Base-by-base conservation (phyloP, 1,140 invertebrate species). In the Pinna nobilis region DNA sequence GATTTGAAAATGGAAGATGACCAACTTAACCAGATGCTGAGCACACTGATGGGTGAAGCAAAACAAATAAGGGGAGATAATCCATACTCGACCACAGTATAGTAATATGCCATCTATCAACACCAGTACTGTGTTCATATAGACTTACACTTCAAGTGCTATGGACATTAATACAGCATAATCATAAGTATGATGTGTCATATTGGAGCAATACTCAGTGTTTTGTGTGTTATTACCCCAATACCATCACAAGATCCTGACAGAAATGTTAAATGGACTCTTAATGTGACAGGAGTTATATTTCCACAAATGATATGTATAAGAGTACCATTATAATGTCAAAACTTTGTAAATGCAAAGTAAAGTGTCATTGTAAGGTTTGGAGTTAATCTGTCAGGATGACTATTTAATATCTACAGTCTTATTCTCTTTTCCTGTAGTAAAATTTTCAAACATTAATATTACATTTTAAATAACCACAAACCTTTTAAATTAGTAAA, bases 21-120 rank as follows among this genome's bases (percentile, higher is more conserved):
- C 51, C 83, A 87, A 61, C 67, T 87, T 20, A 85, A 75, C 64
- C 74, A 85, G 55, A 87, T 87, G 85, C 74, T 87, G 59, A 69
- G 76, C 41, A 84, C 82, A 23, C 55, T 87, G 39, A 87, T 87
- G 85, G 85, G 85, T 2, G 85, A 87, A 66, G 82, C 82, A 18
- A 84, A 81, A 70, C 81, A 87, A 64, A 85, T 87, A 51, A 78
- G 84, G n/a, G 83, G 83, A 33, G 82, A 77, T 35, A 74, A 73
- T 37, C 63, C 73, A 55, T 61, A 74, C 25, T 67, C 71, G 0
- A 75, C 78, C 6, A 66, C 70, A 41, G 59, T 63, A 20, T 63
- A 59, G 32, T 53, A 53, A 53, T n/a, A 28, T 53, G 6, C 32
- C 23, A 53, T 23, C 20, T 53, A 30, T 30, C 20, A 13, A 53